phyloP scores from a whole-genome alignment of 2,888 invertebrate genomes.

The Unio pictorum region DNA sequence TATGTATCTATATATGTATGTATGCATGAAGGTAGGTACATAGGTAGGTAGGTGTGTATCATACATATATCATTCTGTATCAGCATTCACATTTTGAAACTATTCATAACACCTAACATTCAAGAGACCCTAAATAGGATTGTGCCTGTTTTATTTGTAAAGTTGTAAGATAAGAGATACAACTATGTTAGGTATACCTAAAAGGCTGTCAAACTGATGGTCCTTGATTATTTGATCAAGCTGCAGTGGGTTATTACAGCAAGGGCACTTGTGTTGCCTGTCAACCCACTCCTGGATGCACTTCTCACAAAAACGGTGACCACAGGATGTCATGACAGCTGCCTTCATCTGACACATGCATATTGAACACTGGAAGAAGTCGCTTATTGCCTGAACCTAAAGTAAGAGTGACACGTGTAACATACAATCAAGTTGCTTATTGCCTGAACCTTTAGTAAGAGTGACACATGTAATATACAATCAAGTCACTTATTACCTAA shows the following conservation, averaged over 20 bases:
- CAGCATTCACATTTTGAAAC: not conserved
- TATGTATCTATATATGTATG: too few species aligned
- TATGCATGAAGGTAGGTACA: too few species aligned
- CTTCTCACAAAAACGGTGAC: conserved; percentile 64
- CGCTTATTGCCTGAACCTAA: conserved; percentile 49
- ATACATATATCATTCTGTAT: not conserved
- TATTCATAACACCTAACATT: not conserved
- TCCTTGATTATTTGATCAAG: conserved; percentile 51
- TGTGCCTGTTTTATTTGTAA: not conserved
- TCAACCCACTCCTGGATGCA: conserved; percentile 66
- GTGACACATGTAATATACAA: not conserved
- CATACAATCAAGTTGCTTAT: conserved; percentile 11
- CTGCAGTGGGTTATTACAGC: conserved; percentile 55
- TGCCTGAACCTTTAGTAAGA: conserved; percentile 38
- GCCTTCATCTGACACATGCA: conserved; percentile 58
- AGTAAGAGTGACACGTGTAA: conserved; percentile 4
- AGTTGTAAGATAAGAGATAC: not conserved
- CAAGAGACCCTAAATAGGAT: not conserved
- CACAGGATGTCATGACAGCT: conserved; percentile 58
- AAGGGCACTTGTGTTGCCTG: conserved; percentile 62
- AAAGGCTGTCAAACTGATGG: conserved; percentile 61
- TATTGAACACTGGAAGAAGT: conserved; percentile 63
- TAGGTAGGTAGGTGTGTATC: too few species aligned
- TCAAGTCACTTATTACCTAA: conserved; percentile 17
- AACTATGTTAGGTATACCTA: conserved; percentile 41